Conservation (phyloP, 1,140 invertebrate genomes). For the Triops longicaudatus region DNA sequence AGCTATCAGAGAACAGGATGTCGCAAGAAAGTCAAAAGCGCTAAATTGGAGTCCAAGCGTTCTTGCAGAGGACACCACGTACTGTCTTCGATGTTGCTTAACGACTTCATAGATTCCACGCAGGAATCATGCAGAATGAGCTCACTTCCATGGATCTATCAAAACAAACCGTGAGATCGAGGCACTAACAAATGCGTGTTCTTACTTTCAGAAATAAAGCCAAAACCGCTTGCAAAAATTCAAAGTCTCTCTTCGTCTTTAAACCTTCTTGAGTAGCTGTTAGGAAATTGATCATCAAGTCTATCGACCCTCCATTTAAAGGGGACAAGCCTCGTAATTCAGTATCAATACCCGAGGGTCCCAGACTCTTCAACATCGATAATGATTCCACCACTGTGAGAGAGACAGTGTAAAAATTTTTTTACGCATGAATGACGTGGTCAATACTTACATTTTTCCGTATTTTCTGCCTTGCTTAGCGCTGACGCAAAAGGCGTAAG, state of each 20-base stretch:
- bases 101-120: background rate
- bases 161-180: background rate
- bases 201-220: conserved; percentile 73
- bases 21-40: background rate
- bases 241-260: conserved; percentile 71
- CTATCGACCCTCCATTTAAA: conserved; percentile 55
- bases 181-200: background rate
- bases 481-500: conserved; percentile 31
- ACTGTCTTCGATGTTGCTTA: background rate
- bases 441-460: conserved; percentile 29
- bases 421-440: background rate
- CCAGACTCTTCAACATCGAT: conserved; percentile 65
- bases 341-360: conserved; percentile 77
- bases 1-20: background rate
- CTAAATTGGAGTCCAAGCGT: background rate
- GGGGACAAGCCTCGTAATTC: conserved; percentile 75
- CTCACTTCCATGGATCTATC: background rate
- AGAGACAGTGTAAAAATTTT: background rate
- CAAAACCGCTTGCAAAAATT: conserved; percentile 87
- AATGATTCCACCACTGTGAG: conserved; percentile 46
- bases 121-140: background rate
- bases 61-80: background rate
- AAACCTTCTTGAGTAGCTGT: conserved; percentile 64
- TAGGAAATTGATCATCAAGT: conserved; percentile 69
- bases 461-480: conserved; percentile 32